phyloP scores from a whole-genome alignment of 2,888 invertebrate genomes.

The Eueremaeus valkanovi region DNA sequence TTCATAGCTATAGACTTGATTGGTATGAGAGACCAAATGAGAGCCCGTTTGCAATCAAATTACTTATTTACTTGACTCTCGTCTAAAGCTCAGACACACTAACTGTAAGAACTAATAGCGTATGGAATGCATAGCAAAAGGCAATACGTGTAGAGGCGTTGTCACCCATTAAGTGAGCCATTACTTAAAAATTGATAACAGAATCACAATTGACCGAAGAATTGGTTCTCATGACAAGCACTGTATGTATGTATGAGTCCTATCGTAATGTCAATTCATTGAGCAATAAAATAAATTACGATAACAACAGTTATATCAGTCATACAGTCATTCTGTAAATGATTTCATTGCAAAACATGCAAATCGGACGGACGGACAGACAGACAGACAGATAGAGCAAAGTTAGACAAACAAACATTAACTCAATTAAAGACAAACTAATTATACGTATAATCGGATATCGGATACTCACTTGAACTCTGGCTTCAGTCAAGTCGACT shows the following conservation, averaged over 20 bases:
- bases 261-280: constrained; percentile 5
- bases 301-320: neutral
- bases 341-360: neutral
- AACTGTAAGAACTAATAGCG: too few relatives aligned
- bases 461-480: constrained; percentile 71
- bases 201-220: constrained; percentile 10
- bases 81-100: neutral
- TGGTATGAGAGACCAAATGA: constrained; percentile 11
- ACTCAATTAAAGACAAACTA: neutral
- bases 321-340: too few relatives aligned
- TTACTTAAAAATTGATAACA: constrained; percentile 23
- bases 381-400: too few relatives aligned
- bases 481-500: constrained; percentile 85
- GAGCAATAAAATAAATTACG: constrained; percentile 24
- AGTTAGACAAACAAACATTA: constrained; percentile 9
- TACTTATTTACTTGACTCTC: constrained; percentile 14
- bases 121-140: too few relatives aligned
- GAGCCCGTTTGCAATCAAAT: constrained; percentile 30
- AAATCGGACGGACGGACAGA: neutral
- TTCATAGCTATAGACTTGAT: constrained; percentile 14
- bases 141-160: constrained; percentile 19
- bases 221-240: neutral
- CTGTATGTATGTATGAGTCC: too few relatives aligned
- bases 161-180: constrained; percentile 28
- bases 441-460: constrained; percentile 11